Conservation (phyloP, 53 echinoderm and acorn worm species). For the Crossaster papposus region DNA sequence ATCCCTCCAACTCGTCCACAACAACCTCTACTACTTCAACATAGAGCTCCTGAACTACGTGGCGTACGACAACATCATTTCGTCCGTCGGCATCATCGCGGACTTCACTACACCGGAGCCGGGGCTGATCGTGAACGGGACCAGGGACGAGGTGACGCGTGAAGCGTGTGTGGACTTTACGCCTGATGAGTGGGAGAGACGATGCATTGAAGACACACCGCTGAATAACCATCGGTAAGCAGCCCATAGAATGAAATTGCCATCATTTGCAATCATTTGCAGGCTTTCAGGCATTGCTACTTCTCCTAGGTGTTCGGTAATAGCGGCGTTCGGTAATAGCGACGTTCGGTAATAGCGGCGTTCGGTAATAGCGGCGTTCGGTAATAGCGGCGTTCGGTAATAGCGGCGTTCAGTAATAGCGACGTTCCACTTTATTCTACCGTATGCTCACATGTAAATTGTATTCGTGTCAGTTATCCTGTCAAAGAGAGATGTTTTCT, state of each 20-base stretch:
- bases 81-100: conserved; percentile 25
- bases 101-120: conserved; percentile 58
- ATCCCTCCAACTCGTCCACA: conserved; percentile 45
- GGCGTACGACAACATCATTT: conserved; percentile 54
- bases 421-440: too few relatives aligned
- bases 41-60: conserved; percentile 49
- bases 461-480: too few relatives aligned
- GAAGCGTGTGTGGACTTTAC: conserved; percentile 40
- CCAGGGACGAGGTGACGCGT: conserved; percentile 5
- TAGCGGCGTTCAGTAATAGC: too few relatives aligned
- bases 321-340: too few relatives aligned
- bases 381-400: too few relatives aligned
- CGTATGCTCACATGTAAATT: too few relatives aligned
- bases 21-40: conserved; percentile 33
- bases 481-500: too few relatives aligned
- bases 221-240: conserved; percentile 63
- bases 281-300: too few relatives aligned
- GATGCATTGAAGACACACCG: conserved; percentile 55
- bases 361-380: too few relatives aligned
- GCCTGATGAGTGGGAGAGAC: conserved; percentile 51
- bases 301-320: too few relatives aligned
- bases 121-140: conserved; percentile 33
- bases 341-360: too few relatives aligned
- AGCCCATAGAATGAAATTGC: too few relatives aligned
- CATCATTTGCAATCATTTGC: background rate